Conservation (phyloP, 2,888 invertebrate genomes). For the Drosophila peninsularis region DNA sequence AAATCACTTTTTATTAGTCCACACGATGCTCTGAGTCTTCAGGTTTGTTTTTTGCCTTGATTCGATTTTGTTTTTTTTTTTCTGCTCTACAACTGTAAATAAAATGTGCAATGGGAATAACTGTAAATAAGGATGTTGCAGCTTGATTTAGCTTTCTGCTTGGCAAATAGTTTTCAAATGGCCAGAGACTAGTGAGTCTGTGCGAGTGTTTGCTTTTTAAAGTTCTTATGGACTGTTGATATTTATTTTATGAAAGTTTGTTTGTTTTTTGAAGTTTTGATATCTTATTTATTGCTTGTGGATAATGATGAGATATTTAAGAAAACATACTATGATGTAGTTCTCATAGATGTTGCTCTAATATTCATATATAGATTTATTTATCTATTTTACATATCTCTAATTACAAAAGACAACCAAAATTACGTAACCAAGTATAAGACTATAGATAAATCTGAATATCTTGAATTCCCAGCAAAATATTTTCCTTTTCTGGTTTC, state of each 20-base stretch:
- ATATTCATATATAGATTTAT: too few relatives aligned
- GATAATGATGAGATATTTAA: too few relatives aligned
- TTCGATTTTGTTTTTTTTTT: constrained; percentile 4
- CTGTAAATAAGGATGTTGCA: constrained; percentile 1
- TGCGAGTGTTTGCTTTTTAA: background rate
- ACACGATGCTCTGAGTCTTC: background rate
- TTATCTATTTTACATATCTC: too few relatives aligned
- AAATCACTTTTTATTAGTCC: constrained; percentile 7
- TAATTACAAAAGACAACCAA: too few relatives aligned
- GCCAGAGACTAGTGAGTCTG: background rate
- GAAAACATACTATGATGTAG: too few relatives aligned
- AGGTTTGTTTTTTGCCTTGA: background rate
- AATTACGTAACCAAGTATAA: too few relatives aligned
- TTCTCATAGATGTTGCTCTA: too few relatives aligned
- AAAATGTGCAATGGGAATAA: constrained; percentile 3
- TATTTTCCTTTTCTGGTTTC: too few relatives aligned
- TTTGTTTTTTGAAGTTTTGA: too few relatives aligned
- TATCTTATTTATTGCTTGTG: too few relatives aligned
- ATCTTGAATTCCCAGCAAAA: too few relatives aligned
- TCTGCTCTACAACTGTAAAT: background rate
- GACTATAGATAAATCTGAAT: too few relatives aligned
- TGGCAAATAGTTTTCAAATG: background rate
- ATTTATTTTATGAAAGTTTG: background rate
- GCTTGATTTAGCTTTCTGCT: constrained; percentile 1
- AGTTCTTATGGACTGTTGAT: background rate